These are phyloP conservation scores for Epinephelus cyanopodus DNA, from an alignment of 2,113 vertebrate genomes.

Conservation along the genomic window DNA sequence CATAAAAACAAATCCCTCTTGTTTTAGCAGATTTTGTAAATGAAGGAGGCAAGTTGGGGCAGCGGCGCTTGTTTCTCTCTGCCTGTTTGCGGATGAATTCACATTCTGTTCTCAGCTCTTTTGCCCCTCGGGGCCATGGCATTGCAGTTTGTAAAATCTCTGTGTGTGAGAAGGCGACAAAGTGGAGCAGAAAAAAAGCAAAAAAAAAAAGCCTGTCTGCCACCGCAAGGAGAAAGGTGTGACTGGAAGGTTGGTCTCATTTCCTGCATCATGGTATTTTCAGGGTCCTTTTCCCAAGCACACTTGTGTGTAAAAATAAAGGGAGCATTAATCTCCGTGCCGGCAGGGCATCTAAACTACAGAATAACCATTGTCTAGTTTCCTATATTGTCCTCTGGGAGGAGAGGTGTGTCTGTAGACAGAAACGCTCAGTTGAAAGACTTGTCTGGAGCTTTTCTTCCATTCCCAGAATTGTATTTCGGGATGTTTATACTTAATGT, in stretches of 20 bases:
- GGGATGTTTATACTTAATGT: conserved; percentile 5
- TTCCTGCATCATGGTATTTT: conserved; percentile 60
- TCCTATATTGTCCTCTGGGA: conserved; percentile 51
- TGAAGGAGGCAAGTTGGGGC: conserved; percentile 40
- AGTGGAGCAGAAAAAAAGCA: conserved; percentile 40
- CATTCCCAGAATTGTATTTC: conserved; percentile 43
- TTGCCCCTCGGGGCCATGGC: conserved; percentile 33
- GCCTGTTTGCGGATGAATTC: conserved; percentile 62
- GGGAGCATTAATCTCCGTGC: conserved; percentile 49
- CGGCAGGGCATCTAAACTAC: conserved; percentile 40
- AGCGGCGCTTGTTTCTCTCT: conserved; percentile 33
- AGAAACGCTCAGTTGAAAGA: conserved; percentile 15
- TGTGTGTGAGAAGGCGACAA: conserved; percentile 51
- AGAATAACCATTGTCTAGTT: conserved; percentile 60
- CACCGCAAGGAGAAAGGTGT: conserved; percentile 40
- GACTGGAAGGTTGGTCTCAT: conserved; percentile 48
- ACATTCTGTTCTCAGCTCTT: conserved; percentile 67
- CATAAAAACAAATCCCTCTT: conserved; percentile 22
- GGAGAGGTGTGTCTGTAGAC: conserved; percentile 21
- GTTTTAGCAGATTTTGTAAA: conserved; percentile 36
- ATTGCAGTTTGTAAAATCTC: conserved; percentile 45
- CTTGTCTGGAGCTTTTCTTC: conserved; percentile 20
- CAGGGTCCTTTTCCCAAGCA: conserved; percentile 44
- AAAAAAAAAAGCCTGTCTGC: conserved; percentile 31
- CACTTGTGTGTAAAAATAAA: conserved; percentile 66